Percentiles rank a stretch among this genome's conserved stretches.
Conservation (phyloP, 2,113 vertebrate genomes). For the Pholis gunnellus region DNA sequence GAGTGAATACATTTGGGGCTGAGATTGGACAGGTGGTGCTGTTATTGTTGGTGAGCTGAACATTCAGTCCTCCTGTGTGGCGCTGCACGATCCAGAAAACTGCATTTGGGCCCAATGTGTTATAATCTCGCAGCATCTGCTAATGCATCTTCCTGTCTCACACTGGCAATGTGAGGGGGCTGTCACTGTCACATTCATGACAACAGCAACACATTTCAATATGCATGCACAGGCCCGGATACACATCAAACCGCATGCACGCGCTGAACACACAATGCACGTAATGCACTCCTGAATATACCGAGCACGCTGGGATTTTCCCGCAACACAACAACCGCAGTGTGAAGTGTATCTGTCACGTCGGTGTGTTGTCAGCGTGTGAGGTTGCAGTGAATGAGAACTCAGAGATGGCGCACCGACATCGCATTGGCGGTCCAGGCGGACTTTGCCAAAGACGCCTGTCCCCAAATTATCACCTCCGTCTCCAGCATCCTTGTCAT, state of each 20-base stretch:
- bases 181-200: slow-evolving; percentile 53
- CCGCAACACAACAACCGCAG: slow-evolving; percentile 43
- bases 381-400: slow-evolving; percentile 63
- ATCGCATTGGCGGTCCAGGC: slow-evolving; percentile 50
- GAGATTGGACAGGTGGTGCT: background rate
- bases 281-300: slow-evolving; percentile 34
- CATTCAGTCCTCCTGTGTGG: background rate
- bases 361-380: slow-evolving; percentile 55
- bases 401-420: slow-evolving; percentile 58
- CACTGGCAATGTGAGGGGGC: slow-evolving; percentile 38
- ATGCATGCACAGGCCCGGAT: slow-evolving; percentile 39
- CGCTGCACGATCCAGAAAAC: slow-evolving; percentile 6
- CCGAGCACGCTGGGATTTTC: slow-evolving; percentile 55
- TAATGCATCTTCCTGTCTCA: slow-evolving; percentile 55
- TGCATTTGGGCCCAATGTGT: slow-evolving; percentile 30
- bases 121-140: slow-evolving; percentile 54
- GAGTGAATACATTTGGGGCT: background rate
- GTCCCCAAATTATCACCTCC: slow-evolving; percentile 71
- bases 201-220: slow-evolving; percentile 60
- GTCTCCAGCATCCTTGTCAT: slow-evolving; percentile 43
- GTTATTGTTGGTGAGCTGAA: background rate
- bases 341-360: slow-evolving; percentile 61
- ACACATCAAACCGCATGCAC: slow-evolving; percentile 21
- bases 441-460: slow-evolving; percentile 43
- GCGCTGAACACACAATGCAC: slow-evolving; percentile 15